A percentile compares a stretch with the other conserved stretches of the same genome.
Evolutionary conservation across 2,797 vertebrate species (phyloP).

Genomic region (Pelodytes ibericus): DNA sequence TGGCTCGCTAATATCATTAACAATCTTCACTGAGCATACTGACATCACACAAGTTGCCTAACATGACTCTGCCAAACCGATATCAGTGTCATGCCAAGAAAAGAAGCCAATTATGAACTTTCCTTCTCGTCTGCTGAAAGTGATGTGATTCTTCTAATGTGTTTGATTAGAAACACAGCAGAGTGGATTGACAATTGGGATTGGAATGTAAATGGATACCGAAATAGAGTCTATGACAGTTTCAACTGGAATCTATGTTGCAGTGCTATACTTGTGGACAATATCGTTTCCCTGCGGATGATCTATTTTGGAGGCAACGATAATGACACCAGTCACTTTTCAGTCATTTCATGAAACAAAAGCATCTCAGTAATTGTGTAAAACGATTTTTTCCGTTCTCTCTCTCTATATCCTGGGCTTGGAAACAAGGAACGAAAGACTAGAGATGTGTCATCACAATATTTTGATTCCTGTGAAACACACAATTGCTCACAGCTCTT

Average conservation of each 20-base stretch:
- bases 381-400: conserved; percentile 11
- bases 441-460: conserved; percentile 48
- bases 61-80: too few relatives aligned
- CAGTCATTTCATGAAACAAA: conserved; percentile 47
- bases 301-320: conserved; percentile 14
- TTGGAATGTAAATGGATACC: too few relatives aligned
- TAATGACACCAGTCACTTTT: conserved; percentile 31
- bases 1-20: too few relatives aligned
- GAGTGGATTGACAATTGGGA: too few relatives aligned
- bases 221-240: too few relatives aligned
- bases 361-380: conserved; percentile 35
- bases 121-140: too few relatives aligned
- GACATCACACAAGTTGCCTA: too few relatives aligned
- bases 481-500: conserved; percentile 10
- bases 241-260: background rate
- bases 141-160: too few relatives aligned
- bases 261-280: background rate
- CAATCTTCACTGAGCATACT: too few relatives aligned
- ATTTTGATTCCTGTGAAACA: conserved; percentile 40
- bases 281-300: background rate
- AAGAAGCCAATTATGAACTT: too few relatives aligned
- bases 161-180: too few relatives aligned
- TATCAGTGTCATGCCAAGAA: too few relatives aligned
- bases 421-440: conserved; percentile 5
- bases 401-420: conserved; percentile 10